phyloP scores from a whole-genome alignment of 1,140 invertebrate species.

The Bemisia tabaci region DNA sequence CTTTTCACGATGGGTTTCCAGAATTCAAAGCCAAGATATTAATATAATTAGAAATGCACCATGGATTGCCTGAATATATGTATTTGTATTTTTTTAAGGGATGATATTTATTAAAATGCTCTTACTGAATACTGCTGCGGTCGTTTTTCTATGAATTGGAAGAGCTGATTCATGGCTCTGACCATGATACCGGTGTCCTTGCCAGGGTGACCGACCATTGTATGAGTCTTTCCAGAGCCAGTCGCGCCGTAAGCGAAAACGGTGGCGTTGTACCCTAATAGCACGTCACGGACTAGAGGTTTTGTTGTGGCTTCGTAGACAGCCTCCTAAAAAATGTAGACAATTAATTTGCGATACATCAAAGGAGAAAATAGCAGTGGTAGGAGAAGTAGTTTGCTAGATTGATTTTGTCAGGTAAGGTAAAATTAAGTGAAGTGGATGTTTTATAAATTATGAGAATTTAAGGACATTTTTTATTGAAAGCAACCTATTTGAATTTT shows the following conservation, averaged over 20 bases:
- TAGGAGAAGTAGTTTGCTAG: conserved; percentile 3
- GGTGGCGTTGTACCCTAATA: conserved; percentile 86
- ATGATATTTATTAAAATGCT: too few relatives aligned
- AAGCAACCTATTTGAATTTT: conserved; percentile 1
- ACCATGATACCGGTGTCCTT: conserved; percentile 75
- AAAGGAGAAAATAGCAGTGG: conserved; percentile 11
- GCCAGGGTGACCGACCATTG: conserved; percentile 60
- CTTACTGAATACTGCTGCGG: conserved; percentile 41
- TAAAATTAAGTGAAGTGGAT: neutral
- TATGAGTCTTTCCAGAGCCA: conserved; percentile 81
- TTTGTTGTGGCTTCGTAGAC: conserved; percentile 73
- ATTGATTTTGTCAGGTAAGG: conserved; percentile 3
- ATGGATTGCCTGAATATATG: too few relatives aligned
- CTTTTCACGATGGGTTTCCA: too few relatives aligned
- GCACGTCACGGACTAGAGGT: conserved; percentile 71
- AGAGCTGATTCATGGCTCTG: conserved; percentile 68
- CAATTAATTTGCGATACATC: too few relatives aligned
- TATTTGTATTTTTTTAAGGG: too few relatives aligned
- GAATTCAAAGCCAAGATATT: too few relatives aligned
- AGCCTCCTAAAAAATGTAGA: conserved; percentile 44
- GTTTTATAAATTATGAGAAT: neutral
- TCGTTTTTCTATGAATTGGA: conserved; percentile 45
- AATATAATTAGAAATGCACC: too few relatives aligned
- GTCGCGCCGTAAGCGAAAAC: conserved; percentile 96
- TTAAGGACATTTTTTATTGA: neutral